phyloP scores from a whole-genome alignment of 2,888 invertebrate species.

The Vanessa cardui region DNA sequence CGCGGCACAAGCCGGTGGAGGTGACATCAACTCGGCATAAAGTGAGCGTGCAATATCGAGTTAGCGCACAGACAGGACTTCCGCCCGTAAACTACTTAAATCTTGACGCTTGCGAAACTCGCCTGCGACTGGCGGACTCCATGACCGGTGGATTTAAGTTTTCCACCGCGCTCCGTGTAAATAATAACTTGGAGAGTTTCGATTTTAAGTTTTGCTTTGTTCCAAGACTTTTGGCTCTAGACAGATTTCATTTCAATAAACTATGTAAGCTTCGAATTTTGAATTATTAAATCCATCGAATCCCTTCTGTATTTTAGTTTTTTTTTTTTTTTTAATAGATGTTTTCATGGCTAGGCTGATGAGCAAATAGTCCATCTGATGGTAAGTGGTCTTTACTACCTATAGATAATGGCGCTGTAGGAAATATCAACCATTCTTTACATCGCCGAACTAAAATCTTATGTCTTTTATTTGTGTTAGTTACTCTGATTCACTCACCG shows the following conservation, averaged over 20 bases:
- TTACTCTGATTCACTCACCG: too few relatives aligned
- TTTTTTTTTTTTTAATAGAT: too few relatives aligned
- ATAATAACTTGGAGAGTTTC: constrained; percentile 25
- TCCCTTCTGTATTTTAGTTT: too few relatives aligned
- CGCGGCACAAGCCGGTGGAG: constrained; percentile 55
- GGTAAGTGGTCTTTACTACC: too few relatives aligned
- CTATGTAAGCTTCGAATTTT: neutral
- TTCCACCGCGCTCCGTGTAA: constrained; percentile 24
- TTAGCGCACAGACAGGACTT: constrained; percentile 64
- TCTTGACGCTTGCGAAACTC: constrained; percentile 55
- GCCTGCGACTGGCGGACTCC: constrained; percentile 29
- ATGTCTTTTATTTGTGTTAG: too few relatives aligned
- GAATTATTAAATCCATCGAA: neutral
- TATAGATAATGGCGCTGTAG: too few relatives aligned
- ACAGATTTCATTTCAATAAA: constrained; percentile 2
- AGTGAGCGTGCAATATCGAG: constrained; percentile 79
- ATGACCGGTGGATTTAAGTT: constrained; percentile 36
- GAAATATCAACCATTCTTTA: too few relatives aligned
- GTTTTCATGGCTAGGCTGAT: too few relatives aligned
- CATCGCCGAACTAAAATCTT: too few relatives aligned
- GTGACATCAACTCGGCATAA: constrained; percentile 72
- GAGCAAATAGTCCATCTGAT: too few relatives aligned
- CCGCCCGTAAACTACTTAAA: constrained; percentile 78
- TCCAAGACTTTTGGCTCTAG: neutral
- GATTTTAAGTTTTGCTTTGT: constrained; percentile 17